Evolutionary conservation across 2,888 invertebrate genomes (phyloP).

Genomic region (Cactoblastis cactorum): DNA sequence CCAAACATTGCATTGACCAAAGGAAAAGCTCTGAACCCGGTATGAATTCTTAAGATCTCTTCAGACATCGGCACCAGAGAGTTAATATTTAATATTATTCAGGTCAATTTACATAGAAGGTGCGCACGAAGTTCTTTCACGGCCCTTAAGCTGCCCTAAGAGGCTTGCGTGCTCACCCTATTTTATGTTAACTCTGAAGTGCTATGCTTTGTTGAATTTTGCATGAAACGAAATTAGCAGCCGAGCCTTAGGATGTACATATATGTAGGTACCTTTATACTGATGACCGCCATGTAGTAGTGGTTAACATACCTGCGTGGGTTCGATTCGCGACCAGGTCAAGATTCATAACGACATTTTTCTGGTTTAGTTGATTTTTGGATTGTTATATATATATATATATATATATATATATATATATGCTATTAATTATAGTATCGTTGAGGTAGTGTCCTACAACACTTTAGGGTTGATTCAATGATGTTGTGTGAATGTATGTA

Average conservation of each 20-base stretch:
- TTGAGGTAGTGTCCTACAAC: no score
- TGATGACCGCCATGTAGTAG: no score
- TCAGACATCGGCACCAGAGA: background rate
- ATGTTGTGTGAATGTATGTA: no score
- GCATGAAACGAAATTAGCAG: background rate
- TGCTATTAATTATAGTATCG: no score
- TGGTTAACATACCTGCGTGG: no score
- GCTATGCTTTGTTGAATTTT: slow-evolving; percentile 1
- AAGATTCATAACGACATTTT: no score
- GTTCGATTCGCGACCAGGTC: no score
- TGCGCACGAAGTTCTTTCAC: background rate
- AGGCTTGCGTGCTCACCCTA: slow-evolving; percentile 9
- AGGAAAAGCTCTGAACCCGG: background rate
- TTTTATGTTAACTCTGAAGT: background rate
- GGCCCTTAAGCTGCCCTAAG: slow-evolving; percentile 12
- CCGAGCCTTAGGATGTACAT: background rate
- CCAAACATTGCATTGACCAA: slow-evolving; percentile 6
- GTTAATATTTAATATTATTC: slow-evolving; percentile 24
- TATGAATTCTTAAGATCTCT: slow-evolving; percentile 7
- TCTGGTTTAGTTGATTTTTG: no score
- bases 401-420: no score
- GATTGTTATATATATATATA: no score
- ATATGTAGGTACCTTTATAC: no score
- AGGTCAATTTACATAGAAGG: slow-evolving; percentile 19
- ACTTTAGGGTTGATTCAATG: no score